phyloP scores from a whole-genome alignment of 2,113 vertebrate genomes.

The Psilopogon haemacephalus region DNA sequence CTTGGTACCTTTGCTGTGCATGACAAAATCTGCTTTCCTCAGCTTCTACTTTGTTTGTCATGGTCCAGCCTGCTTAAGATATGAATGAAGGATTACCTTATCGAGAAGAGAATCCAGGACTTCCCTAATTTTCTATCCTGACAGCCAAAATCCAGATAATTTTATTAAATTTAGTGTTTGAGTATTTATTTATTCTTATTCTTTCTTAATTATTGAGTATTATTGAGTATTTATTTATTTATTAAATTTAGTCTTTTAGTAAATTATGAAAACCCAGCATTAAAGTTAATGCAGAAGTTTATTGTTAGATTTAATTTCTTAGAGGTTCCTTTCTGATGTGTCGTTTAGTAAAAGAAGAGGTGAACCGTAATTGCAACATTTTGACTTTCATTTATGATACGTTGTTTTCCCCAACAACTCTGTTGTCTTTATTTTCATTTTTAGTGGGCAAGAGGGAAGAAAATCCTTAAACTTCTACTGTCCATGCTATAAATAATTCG shows the following conservation, averaged over 20 bases:
- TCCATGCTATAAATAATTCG: neutral
- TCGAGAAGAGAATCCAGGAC: neutral
- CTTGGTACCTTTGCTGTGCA: neutral
- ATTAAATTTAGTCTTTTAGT: neutral
- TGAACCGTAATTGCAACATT: neutral
- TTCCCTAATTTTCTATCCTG: neutral
- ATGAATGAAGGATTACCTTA: neutral
- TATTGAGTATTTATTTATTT: no score
- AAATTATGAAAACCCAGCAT: neutral
- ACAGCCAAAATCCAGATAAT: neutral
- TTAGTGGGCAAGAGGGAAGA: neutral
- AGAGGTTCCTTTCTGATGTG: neutral
- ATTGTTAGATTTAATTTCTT: neutral
- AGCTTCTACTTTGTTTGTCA: neutral
- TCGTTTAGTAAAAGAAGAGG: neutral
- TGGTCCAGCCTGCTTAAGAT: neutral
- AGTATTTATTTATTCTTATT: no score
- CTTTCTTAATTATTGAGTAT: no score
- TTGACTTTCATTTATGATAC: neutral
- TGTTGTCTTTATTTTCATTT: conserved; percentile 12
- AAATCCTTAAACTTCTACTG: neutral
- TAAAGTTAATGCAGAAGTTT: neutral
- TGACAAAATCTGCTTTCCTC: neutral
- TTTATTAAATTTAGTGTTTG: neutral
- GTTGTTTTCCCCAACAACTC: neutral